Percentiles rank a stretch among this genome's conserved stretches.
phyloP scores from a whole-genome alignment of 2,888 invertebrate species.

The Adineta ricciae region DNA sequence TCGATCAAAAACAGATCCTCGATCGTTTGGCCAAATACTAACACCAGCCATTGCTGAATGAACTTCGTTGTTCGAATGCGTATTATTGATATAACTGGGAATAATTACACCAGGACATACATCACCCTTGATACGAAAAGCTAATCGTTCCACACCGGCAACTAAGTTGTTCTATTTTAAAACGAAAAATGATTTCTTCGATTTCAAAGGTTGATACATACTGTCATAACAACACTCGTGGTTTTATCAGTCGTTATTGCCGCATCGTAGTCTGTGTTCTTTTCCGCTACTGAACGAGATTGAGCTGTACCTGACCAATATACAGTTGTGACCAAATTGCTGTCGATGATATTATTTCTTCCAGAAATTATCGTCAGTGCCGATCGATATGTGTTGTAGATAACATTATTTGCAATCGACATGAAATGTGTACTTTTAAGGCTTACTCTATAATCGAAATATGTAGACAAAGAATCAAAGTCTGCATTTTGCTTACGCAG shows the following conservation, averaged over 20 bases:
- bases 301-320: constrained; percentile 40
- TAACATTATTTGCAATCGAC: constrained; percentile 40
- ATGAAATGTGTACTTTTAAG: constrained; percentile 38
- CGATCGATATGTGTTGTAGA: constrained; percentile 40
- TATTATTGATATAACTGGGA: neutral
- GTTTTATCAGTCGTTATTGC: constrained; percentile 35
- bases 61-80: constrained; percentile 37
- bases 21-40: constrained; percentile 36
- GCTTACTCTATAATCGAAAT: constrained; percentile 36
- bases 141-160: constrained; percentile 40
- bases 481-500: neutral
- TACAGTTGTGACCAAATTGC: constrained; percentile 40
- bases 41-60: constrained; percentile 38
- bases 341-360: constrained; percentile 32
- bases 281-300: constrained; percentile 37
- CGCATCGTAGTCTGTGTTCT: constrained; percentile 38
- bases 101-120: constrained; percentile 35
- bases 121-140: constrained; percentile 36
- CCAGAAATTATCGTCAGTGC: constrained; percentile 38
- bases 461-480: too few relatives aligned
- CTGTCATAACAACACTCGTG: neutral
- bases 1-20: constrained; percentile 17
- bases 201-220: neutral
- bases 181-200: neutral
- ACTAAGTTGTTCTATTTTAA: constrained; percentile 39